Base-by-base conservation (phyloP, 2,797 vertebrate genomes). In the Acanthiza pusilla region DNA sequence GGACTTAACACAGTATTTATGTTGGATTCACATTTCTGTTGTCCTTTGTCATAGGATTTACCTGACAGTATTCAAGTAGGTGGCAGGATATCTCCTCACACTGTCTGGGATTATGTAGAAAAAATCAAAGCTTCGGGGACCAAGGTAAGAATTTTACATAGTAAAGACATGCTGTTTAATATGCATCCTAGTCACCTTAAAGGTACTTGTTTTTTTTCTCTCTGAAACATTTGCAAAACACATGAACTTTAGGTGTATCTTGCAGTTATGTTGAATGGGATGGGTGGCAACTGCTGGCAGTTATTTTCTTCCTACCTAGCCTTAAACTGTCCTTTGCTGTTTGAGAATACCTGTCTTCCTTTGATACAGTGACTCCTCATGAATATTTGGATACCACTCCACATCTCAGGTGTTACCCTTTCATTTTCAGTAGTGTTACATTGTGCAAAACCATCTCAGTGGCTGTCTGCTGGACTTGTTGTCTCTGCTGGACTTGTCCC, bases 51-150 rank as follows among this genome's bases (percentile, higher is more conserved):
- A 50, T 80, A 99, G 99, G 99, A 99, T 97, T 98, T 99, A 91
- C 99, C 99, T 77, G 99, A 99, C 89, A 99, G 98, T 89, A 98
- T 99, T 96, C 99, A 99, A 97, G 98, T 99, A 85, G 99, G 99
- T 62, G 99, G 99, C 74, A 98, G 99, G 93, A 99, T 99, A 96
- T 99, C 98, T 72, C 99, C 99, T 85, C 99, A 99, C 92, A 99
- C 97, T 22, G 99, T 99, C 82, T 99, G 99, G 99, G 99, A 99
- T 96, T 99, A 99, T 92, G 98, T 99, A 85, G 99, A 99, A 97
- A 99, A 99, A 98, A 99, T 99, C 91, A 99, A 99, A 95, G 99
- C 99, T 87, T 99, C 99, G 60, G 99, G 99, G 96, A 99, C 99
- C 95, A 99, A 99, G 98, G 99, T 99, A 96, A 97, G 97, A 79